Conservation (phyloP, 1,140 invertebrate genomes). For the Euschistus heros region DNA sequence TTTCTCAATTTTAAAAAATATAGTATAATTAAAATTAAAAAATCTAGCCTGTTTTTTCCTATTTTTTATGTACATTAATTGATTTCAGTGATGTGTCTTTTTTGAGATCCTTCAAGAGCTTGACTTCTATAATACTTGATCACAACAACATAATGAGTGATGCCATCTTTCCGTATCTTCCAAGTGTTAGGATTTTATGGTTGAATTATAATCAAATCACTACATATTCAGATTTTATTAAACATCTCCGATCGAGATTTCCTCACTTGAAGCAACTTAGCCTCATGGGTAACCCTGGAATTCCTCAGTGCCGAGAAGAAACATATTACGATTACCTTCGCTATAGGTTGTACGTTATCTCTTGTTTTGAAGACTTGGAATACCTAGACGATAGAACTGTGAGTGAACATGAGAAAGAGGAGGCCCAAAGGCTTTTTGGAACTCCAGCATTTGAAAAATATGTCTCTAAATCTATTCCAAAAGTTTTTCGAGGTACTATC, state of each 20-base stretch:
- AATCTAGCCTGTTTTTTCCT: too few species aligned
- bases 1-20: too few species aligned
- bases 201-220: constrained; percentile 62
- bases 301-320: constrained; percentile 62
- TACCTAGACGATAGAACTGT: constrained; percentile 55
- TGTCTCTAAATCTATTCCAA: not conserved
- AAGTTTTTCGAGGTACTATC: not conserved
- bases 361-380: constrained; percentile 48
- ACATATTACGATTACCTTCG: constrained; percentile 63
- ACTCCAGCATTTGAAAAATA: constrained; percentile 42
- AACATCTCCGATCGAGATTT: constrained; percentile 49
- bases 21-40: too few species aligned
- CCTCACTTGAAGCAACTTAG: constrained; percentile 55
- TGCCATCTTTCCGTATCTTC: constrained; percentile 52
- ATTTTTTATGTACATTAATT: not conserved
- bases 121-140: constrained; percentile 62
- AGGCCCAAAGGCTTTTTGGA: constrained; percentile 49
- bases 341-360: constrained; percentile 63
- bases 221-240: constrained; percentile 57
- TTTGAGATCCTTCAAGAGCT: constrained; percentile 50
- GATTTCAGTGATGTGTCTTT: constrained; percentile 54
- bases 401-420: constrained; percentile 46
- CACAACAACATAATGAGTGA: constrained; percentile 55
- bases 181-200: constrained; percentile 60
- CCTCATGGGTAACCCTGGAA: constrained; percentile 67